Base-by-base conservation (phyloP, 1,140 invertebrate genomes). In the Manduca sexta region DNA sequence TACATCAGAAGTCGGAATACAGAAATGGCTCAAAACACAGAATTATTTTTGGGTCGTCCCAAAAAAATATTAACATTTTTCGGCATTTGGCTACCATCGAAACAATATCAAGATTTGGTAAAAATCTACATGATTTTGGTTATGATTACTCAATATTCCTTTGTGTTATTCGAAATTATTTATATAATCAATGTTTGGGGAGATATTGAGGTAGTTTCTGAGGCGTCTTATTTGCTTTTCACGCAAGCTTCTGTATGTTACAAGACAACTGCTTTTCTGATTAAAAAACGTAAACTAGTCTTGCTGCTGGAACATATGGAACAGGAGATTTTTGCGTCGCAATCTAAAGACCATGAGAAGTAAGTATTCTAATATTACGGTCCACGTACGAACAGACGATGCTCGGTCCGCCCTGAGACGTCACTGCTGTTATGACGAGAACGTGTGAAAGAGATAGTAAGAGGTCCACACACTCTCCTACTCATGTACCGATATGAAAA, bases 171-270 rank as follows among this genome's bases (percentile, higher is more conserved):
- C 13, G 77, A 81, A 49, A 57, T 83, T 13, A 56, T 81, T 16
- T 83, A 83, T 34, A 66, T 83, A 26, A 50, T 58, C 1, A 38
- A 59, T 1, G 79, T 79, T 0, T 78, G 69, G 70, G 77, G 75
- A 2, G 66, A 83, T 26, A 50, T 83, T 5, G 72, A 79, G 6
- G 69, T 64, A 10, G 65, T 79, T 3, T 79, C 77, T 2, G 77
- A 81, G 39, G 75, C 71, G 0, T 76, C 74, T 0, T 74, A 73
- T 44, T 45, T 83, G 15, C 53, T 83, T 2, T 81, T 83, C 34
- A 83, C 79, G 5, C 74, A 80, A 49, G 74, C 75, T 0, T 73
- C 76, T 1, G 55, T 79, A 2, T 84, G 80, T 52, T 74, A 74
- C 14, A 84, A 84, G 42, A 56, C 57, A 0, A 70, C 75, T 0